Base-by-base conservation (phyloP, 2,113 vertebrate genomes). In the Cyprinus carpio region DNA sequence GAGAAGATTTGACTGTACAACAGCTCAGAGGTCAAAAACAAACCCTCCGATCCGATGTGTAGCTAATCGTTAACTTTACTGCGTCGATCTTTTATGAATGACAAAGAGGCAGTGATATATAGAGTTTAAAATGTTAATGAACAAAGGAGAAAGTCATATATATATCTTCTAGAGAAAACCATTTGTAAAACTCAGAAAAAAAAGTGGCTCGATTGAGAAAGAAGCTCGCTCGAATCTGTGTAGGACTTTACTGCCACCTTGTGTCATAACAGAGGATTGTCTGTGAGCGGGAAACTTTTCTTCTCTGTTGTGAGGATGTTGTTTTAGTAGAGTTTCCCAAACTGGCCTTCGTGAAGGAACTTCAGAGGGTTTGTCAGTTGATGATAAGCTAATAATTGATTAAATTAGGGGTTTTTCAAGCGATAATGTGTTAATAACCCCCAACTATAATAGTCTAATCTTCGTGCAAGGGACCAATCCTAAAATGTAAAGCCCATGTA, bases 201-300 rank as follows among this genome's bases (percentile, higher is more conserved):
- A 15, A 49, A 49, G 12, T 13, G 13, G 12, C 46, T 4, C 3
- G n/a, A 27, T 13, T 64, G 34, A n/a, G 69, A 72, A 13, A 23
- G 20, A n/a, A 72, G 11, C 34, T 6, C 11, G 0, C 34, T 15
- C 5, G 2, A 46, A 46, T 75, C 37, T 46, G 4, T 74, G 69
- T n/a, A 8, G 18, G 31, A 18, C 56, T 79, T 27, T 46, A 81
- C 80, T 77, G 85, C 85, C 85, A 82, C 31, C 85, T 82, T 54
- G 72, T 76, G 85, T 40, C 5, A 12, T n/a, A 20, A 46, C 71
- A 46, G 71, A 40, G 5, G 12, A n/a, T 12, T 23, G 11, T 3
- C 23, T 23, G 18, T 58, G 29, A 77, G 18, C 16, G 12, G 7
- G 15, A 29, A 23, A 54, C 9, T 40, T 23, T 71, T 23, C 37